Conservation (phyloP, 2,113 vertebrate species). For the Lontra canadensis region DNA sequence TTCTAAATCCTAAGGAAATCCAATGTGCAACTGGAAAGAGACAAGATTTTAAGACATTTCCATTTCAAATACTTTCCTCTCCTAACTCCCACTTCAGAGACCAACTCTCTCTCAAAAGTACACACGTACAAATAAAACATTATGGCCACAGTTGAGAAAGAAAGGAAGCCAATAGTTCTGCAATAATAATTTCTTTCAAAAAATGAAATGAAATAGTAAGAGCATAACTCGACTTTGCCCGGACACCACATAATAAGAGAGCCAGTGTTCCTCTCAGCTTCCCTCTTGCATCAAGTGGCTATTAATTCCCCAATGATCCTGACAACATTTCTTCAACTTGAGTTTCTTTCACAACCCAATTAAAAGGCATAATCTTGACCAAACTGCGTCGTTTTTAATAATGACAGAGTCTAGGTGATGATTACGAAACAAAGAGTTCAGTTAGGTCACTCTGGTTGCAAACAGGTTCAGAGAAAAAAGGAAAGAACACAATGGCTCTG, state of each 20-base stretch:
- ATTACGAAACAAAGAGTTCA: background rate
- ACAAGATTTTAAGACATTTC: slow-evolving; percentile 71
- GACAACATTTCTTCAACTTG: background rate
- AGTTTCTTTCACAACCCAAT: slow-evolving; percentile 12
- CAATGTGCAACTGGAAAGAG: slow-evolving; percentile 60
- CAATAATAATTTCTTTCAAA: slow-evolving; percentile 58
- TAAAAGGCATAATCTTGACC: slow-evolving; percentile 40
- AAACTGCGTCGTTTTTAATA: slow-evolving; percentile 42
- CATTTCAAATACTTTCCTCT: slow-evolving; percentile 71
- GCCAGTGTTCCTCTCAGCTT: slow-evolving; percentile 17
- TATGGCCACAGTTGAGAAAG: slow-evolving; percentile 46
- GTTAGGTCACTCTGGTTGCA: background rate
- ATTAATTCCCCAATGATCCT: slow-evolving; percentile 8
- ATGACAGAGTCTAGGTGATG: background rate
- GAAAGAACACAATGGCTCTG: background rate
- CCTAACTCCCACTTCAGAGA: slow-evolving; percentile 71
- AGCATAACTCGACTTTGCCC: background rate
- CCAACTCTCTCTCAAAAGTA: slow-evolving; percentile 50
- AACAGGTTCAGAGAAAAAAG: background rate
- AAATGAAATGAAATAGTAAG: background rate
- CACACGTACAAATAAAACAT: slow-evolving; percentile 61
- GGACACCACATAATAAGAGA: background rate
- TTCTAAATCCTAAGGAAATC: slow-evolving; percentile 35
- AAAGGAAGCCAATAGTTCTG: slow-evolving; percentile 63
- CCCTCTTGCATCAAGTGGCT: background rate